Evolutionary conservation across 2,113 vertebrate genomes (phyloP), one percentile per base, ranked within the genome.

Genomic region (Jacana jacana): DNA sequence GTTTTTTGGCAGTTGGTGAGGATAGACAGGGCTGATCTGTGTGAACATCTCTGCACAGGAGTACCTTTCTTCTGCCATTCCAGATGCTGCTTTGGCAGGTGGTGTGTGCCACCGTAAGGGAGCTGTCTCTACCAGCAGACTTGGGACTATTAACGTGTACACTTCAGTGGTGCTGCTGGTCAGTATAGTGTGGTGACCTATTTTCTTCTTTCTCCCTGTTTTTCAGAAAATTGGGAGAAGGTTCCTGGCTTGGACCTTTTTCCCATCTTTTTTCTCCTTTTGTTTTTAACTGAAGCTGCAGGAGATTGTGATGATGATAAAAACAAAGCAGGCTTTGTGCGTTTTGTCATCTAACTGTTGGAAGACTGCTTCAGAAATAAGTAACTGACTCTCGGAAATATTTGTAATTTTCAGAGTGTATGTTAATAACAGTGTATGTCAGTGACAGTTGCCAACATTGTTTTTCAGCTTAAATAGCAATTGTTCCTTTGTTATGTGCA

Each of bases 41-140:
- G 0, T 16, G 33, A 48, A 64, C 54, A 49, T 31, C 39, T 48
- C 24, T 0, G 0, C 19, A 11, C 11, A 5, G 31, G 17, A 42
- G 31, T 12, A 37, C 46, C 20, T 19, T 90, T 30, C 35, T 78
- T 77, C 20, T 1, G 5, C 49, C 3, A 1, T 81, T 80, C 33
- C 25, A 57, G 51, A 22, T 1, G 6, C 52, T 75, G 27, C 48
- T 78, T 48, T 87, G 85, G n/a, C 57, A 94, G 31, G 23, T 82
- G 57, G 9, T 64, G 40, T 31, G 25, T 65, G 31, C 33, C 27
- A 71, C 57, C 64, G 31, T 44, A 13, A 54, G 37, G 28, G 24
- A 81, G 27, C 17, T 46, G 65, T 13, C 35, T 70, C 35, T 52
- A 63, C 46, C n/a, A 57, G 73, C 35, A 64, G 55, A 13, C 42